A percentile compares a stretch with the other conserved stretches of the same genome.
phyloP scores from a whole-genome alignment of 2,113 vertebrate species.

The Malaclemys terrapin region DNA sequence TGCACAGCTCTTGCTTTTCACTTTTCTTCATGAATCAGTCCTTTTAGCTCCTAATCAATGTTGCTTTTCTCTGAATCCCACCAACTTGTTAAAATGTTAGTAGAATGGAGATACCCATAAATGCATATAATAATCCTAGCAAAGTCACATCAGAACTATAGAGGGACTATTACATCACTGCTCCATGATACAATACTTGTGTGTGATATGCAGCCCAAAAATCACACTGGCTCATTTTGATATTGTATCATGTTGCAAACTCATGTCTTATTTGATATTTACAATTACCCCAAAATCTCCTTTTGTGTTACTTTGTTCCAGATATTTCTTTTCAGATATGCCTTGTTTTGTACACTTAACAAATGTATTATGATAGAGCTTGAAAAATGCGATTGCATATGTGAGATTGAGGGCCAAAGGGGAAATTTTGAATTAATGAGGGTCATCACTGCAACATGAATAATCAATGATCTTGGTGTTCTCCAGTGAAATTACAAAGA shows the following conservation, averaged over 20 bases:
- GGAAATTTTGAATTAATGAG: not conserved
- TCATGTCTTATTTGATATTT: not conserved
- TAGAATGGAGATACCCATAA: not conserved
- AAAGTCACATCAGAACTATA: not conserved
- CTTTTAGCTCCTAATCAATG: not conserved
- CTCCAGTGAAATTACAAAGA: not conserved
- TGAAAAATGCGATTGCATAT: rapidly evolving
- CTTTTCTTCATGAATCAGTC: not conserved
- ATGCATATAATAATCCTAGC: not conserved
- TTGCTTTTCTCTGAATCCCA: not conserved
- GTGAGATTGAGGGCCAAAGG: not conserved
- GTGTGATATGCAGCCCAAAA: not conserved
- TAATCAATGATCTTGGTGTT: not conserved
- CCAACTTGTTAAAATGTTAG: not conserved
- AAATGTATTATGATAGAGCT: not conserved
- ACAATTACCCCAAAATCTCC: rapidly evolving
- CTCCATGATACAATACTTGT: not conserved
- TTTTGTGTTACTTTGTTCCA: not conserved
- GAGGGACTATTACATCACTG: not conserved
- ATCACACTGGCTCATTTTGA: not conserved
- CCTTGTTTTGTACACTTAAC: not conserved
- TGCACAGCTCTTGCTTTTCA: not conserved
- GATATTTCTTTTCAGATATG: not conserved
- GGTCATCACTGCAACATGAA: not conserved
- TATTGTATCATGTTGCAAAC: not conserved